These are phyloP conservation scores for Botia almorhae DNA, from an alignment of 2,797 vertebrate genomes.

Conservation along the genomic window DNA sequence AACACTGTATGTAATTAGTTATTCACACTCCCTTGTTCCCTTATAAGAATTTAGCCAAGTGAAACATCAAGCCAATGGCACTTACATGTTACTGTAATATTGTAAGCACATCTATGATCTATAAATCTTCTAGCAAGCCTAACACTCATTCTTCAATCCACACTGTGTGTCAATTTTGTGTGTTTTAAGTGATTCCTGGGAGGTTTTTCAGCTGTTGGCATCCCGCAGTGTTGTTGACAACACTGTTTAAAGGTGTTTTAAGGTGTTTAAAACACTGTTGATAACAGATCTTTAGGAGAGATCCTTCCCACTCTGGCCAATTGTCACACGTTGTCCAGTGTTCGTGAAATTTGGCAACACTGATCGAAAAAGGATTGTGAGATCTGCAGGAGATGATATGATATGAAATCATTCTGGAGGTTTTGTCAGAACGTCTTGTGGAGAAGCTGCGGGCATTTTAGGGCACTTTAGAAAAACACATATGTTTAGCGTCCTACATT, in stretches of 20 bases:
- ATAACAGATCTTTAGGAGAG: constrained; percentile 25
- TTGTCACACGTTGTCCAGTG: constrained; percentile 33
- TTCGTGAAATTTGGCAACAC: constrained; percentile 30
- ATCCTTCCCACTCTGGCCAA: constrained; percentile 54
- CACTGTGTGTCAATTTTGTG: background rate
- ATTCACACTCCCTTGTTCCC: background rate
- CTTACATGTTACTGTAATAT: background rate
- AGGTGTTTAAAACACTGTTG: constrained; percentile 1
- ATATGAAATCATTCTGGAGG: constrained; percentile 33
- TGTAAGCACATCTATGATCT: background rate
- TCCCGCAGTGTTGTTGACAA: constrained; percentile 5
- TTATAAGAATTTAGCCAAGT: background rate
- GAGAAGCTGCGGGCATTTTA: background rate
- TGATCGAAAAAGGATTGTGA: background rate
- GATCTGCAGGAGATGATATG: constrained; percentile 25
- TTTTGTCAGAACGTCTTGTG: background rate
- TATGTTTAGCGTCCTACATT: background rate
- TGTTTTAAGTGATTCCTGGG: constrained; percentile 31
- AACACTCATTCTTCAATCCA: background rate
- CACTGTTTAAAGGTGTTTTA: too few species aligned
- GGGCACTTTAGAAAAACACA: constrained; percentile 5
- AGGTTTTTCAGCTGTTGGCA: constrained; percentile 33
- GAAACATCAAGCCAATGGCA: background rate
- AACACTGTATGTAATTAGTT: constrained; percentile 35
- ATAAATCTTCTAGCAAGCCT: background rate